phyloP scores from a whole-genome alignment of 2,888 invertebrate species.

The Ceramica pisi region DNA sequence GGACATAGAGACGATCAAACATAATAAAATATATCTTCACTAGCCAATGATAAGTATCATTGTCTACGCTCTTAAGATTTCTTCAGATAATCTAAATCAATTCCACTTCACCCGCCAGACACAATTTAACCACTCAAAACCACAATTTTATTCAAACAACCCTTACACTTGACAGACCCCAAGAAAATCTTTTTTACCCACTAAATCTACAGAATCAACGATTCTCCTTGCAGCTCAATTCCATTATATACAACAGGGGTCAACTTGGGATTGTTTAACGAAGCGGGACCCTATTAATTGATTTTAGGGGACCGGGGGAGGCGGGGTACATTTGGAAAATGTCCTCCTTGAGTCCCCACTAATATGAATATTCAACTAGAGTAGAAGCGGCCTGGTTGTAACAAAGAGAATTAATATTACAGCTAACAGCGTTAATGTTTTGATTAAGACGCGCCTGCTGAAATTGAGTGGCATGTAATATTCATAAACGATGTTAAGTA shows the following conservation, averaged over 20 bases:
- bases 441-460: conserved; percentile 75
- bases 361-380: conserved; percentile 84
- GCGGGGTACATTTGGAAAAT: conserved; percentile 66
- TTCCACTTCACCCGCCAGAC: not conserved
- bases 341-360: conserved; percentile 63
- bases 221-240: conserved; percentile 72
- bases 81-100: not conserved
- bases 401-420: conserved; percentile 80
- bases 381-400: conserved; percentile 56
- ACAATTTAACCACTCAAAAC: conserved; percentile 4
- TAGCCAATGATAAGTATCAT: not conserved
- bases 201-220: conserved; percentile 54
- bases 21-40: not conserved
- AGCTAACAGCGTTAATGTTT: conserved; percentile 77
- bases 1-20: not conserved
- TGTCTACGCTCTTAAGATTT: not conserved
- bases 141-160: conserved; percentile 41
- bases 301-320: conserved; percentile 73
- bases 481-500: conserved; percentile 70
- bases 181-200: conserved; percentile 43
- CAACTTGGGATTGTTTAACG: conserved; percentile 81
- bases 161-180: conserved; percentile 31
- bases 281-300: conserved; percentile 85
- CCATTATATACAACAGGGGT: conserved; percentile 77
- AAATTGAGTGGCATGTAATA: conserved; percentile 79